These are phyloP conservation scores for Eurytoma californica DNA, from an alignment of 2,888 invertebrate genomes.

Conservation along the genomic window DNA sequence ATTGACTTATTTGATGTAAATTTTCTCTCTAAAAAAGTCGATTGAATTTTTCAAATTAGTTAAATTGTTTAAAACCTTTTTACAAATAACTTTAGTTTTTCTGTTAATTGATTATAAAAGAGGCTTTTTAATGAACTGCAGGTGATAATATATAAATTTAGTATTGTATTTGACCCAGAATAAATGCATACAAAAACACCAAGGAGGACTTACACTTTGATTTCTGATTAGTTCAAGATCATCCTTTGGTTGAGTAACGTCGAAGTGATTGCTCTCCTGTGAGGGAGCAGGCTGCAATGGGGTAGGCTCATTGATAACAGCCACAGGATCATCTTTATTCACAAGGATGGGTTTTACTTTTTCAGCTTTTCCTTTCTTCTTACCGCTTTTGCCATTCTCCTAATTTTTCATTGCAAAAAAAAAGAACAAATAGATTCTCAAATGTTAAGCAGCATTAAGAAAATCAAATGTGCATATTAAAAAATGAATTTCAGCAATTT, in stretches of 20 bases:
- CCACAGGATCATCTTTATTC: conserved; percentile 82
- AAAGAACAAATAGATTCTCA: conserved; percentile 56
- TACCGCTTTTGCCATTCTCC: conserved; percentile 76
- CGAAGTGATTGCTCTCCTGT: conserved; percentile 82
- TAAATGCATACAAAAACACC: conserved; percentile 43
- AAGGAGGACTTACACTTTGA: conserved; percentile 75
- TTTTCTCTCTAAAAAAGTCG: conserved; percentile 65
- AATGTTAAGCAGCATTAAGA: conserved; percentile 67
- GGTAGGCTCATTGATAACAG: conserved; percentile 68
- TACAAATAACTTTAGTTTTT: no score
- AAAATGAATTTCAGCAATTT: no score
- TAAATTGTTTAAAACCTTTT: background rate
- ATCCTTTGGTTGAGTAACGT: conserved; percentile 88
- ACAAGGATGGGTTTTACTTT: conserved; percentile 85
- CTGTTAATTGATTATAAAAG: no score
- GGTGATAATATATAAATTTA: background rate
- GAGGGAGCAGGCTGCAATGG: conserved; percentile 74
- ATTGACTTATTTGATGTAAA: conserved; percentile 63
- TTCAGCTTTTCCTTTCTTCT: conserved; percentile 83
- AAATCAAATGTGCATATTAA: background rate
- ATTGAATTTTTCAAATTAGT: conserved; percentile 1
- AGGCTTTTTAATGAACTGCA: background rate
- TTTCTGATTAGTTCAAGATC: conserved; percentile 79
- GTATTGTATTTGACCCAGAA: background rate
- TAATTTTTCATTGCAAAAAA: conserved; percentile 57